Base-by-base conservation (phyloP, 1,140 invertebrate genomes). In the Drosophila kurseongensis region DNA sequence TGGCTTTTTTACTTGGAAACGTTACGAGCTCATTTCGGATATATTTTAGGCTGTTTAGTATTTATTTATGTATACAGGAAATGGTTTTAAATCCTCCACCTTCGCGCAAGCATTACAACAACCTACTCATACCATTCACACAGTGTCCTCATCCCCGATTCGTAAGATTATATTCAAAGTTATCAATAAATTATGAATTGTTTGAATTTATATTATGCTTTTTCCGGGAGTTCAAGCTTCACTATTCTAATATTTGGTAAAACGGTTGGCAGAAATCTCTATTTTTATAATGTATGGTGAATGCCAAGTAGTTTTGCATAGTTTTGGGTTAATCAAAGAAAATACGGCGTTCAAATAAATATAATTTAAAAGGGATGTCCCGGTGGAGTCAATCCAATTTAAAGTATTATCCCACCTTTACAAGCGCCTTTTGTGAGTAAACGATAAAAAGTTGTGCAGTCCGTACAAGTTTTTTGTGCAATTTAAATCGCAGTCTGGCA, bases 1-100 rank as follows among this genome's bases (percentile, higher is more conserved):
- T 18, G 57, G 58, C 41, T 16, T 51, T 69, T 50, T 50, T 52
- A 40, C 18, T 27, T 32, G 27, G 40, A 38, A 40, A 16, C n/a
- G n/a, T n/a, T n/a, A n/a, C 45, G 8, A 50, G 35, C 12, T 18
- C 27, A 41, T 38, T 65, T 75, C 36, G 36, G 32, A 14, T 40
- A 40, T 45, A 41, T 65, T 75, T 75, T 76, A 76, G 61, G 47
- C 55, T 75, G 54, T 76, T 51, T 76, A 76, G 73, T 58, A 75
- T 58, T 76, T 76, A 76, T 76, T 76, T 76, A 75, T 75, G 60
- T 75, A 48, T 48, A 27, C 47, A 59, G 13, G 16, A 9, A 27
- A 35, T 29, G 42, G 27, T 76, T 47, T 41, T 66, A 51, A 52
- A 52, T 66, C 52, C 73, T 62, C 69, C 32, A 47, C 45, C 48